These are phyloP conservation scores for Choristoneura fumiferana DNA, from an alignment of 1,140 invertebrate genomes.

Conservation along the genomic window DNA sequence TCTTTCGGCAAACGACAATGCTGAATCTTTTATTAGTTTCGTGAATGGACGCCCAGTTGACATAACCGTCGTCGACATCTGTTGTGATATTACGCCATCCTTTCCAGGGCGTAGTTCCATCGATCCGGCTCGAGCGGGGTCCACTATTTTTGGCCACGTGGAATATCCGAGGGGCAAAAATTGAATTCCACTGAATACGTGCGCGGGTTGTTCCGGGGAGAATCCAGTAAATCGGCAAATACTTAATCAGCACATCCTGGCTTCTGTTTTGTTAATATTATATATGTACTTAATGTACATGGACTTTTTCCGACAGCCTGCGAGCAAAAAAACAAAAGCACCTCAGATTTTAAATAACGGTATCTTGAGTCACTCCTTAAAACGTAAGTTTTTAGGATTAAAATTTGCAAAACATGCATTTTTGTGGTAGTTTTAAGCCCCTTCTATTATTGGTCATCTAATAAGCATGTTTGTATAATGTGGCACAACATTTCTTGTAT, in stretches of 20 bases:
- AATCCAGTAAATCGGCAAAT: slow-evolving; percentile 13
- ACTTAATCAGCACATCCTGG: slow-evolving; percentile 30
- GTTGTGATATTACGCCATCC: slow-evolving; percentile 73
- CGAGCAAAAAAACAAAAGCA: neutral
- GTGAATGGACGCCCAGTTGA: slow-evolving; percentile 71
- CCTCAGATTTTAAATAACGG: too few relatives aligned
- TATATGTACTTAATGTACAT: too few relatives aligned
- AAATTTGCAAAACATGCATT: too few relatives aligned
- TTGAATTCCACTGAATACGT: slow-evolving; percentile 52
- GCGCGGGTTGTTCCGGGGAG: slow-evolving; percentile 37
- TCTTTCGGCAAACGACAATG: slow-evolving; percentile 66
- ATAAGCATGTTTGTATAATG: too few relatives aligned
- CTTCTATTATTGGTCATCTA: too few relatives aligned
- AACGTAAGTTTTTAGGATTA: too few relatives aligned
- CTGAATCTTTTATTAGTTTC: slow-evolving; percentile 76
- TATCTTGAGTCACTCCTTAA: too few relatives aligned
- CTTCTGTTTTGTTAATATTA: slow-evolving; percentile 26
- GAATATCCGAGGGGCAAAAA: slow-evolving; percentile 53
- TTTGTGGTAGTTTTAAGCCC: too few relatives aligned
- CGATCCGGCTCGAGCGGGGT: slow-evolving; percentile 41
- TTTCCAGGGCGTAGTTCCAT: slow-evolving; percentile 50
- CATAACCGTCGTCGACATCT: slow-evolving; percentile 74
- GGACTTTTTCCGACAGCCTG: neutral
- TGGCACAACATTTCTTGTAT: too few relatives aligned
- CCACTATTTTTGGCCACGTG: slow-evolving; percentile 61